Percentiles rank a stretch among this genome's conserved stretches.
phyloP scores from a whole-genome alignment of 1,140 invertebrate species.

The Contarinia nasturtii region DNA sequence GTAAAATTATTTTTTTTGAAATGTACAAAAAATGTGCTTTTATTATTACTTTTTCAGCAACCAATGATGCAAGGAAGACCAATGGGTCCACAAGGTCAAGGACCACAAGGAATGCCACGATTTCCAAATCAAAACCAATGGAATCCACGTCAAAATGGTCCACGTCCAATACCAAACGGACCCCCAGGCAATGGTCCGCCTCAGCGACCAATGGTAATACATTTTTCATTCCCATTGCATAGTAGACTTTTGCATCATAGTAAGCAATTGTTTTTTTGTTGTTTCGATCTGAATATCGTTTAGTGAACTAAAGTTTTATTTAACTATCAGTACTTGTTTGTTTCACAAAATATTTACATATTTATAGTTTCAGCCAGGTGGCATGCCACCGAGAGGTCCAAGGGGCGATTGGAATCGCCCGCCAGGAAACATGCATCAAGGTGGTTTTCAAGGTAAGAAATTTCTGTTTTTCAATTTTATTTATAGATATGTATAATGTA shows the following conservation, averaged over 20 bases:
- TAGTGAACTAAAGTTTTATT: not conserved
- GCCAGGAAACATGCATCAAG: conserved; percentile 31
- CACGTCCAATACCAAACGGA: conserved; percentile 34
- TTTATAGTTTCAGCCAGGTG: conserved; percentile 27
- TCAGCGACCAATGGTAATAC: conserved; percentile 44
- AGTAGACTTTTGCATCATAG: conserved; percentile 6
- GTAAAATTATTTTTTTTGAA: not conserved
- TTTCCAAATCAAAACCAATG: conserved; percentile 27
- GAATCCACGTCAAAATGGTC: conserved; percentile 20
- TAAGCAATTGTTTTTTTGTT: no score
- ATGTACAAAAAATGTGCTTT: no score
- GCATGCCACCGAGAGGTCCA: conserved; percentile 38
- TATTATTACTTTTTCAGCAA: conserved; percentile 8
- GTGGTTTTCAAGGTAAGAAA: conserved; percentile 25
- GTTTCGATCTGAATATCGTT: not conserved
- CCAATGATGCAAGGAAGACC: conserved; percentile 22
- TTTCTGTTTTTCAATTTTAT: no score
- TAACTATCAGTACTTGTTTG: not conserved
- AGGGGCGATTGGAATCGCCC: conserved; percentile 59
- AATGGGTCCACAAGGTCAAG: conserved; percentile 25
- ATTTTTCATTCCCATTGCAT: conserved; percentile 3
- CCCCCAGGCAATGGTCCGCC: conserved; percentile 41
- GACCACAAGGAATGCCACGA: conserved; percentile 29
- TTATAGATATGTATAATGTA: no score
- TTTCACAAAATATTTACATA: no score